These are phyloP conservation scores for Rhagium mordax DNA, from an alignment of 2,888 invertebrate genomes.

Conservation along the genomic window DNA sequence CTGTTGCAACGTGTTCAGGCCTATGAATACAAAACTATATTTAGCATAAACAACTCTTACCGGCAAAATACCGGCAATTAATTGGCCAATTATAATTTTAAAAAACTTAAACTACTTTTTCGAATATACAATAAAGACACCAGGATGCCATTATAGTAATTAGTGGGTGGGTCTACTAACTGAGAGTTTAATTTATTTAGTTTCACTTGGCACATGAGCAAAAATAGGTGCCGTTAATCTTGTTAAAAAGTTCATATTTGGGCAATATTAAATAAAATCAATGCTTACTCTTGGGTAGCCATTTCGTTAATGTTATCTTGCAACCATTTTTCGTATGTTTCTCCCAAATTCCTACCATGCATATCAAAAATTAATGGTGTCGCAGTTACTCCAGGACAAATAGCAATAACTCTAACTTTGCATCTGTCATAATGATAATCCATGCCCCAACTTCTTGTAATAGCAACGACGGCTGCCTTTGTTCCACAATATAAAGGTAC, in stretches of 20 bases:
- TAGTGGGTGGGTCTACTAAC: no score
- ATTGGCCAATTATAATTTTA: no score
- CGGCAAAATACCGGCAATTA: no score
- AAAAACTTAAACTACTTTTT: no score
- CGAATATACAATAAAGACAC: no score
- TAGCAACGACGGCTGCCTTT: conserved; percentile 47
- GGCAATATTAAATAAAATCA: neutral
- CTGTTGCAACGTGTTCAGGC: conserved; percentile 53
- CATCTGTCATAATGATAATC: conserved; percentile 63
- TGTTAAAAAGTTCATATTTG: no score
- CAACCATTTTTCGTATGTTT: conserved; percentile 27
- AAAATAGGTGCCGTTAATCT: no score
- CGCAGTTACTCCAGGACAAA: conserved; percentile 72
- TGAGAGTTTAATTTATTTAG: no score
- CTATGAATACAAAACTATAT: conserved; percentile 47
- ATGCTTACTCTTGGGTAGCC: neutral
- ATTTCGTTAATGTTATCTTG: no score
- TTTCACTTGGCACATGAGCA: no score
- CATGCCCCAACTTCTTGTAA: conserved; percentile 46
- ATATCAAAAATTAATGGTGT: conserved; percentile 63
- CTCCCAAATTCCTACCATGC: conserved; percentile 35
- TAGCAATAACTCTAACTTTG: conserved; percentile 71
- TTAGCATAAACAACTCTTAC: no score
- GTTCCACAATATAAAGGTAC: conserved; percentile 46
- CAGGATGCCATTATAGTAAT: no score